Percentiles rank a stretch among this genome's conserved stretches.
These are phyloP conservation scores for Lonchura striata DNA, from an alignment of 2,113 vertebrate genomes.

Conservation along the genomic window DNA sequence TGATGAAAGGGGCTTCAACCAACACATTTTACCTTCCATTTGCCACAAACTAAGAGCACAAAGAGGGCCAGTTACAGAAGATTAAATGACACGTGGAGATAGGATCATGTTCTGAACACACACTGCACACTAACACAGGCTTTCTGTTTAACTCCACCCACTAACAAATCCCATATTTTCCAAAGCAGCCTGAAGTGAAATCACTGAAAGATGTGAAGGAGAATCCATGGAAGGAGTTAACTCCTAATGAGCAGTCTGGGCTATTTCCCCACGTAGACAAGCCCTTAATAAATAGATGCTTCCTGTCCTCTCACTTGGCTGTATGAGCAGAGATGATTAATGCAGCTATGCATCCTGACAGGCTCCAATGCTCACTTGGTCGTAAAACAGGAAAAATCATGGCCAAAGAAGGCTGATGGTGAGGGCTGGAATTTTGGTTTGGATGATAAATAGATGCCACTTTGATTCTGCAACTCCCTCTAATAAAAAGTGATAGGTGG, in stretches of 20 bases:
- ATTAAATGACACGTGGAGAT: background rate
- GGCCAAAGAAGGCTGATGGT: background rate
- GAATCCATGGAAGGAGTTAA: conserved; percentile 29
- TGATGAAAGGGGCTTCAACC: background rate
- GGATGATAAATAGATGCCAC: conserved; percentile 23
- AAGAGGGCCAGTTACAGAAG: background rate
- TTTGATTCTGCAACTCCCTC: background rate
- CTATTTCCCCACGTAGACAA: background rate
- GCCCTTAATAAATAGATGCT: conserved; percentile 29
- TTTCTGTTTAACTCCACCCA: background rate
- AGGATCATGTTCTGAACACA: background rate
- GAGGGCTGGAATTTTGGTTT: background rate
- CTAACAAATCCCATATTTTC: background rate
- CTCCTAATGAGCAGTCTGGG: background rate
- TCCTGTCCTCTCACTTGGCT: conserved; percentile 15
- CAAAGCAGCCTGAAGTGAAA: background rate
- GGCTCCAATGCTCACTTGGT: background rate
- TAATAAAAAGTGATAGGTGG: conserved; percentile 1
- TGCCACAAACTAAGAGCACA: background rate
- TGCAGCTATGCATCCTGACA: conserved; percentile 17
- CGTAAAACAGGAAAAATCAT: background rate
- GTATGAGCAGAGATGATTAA: conserved; percentile 25
- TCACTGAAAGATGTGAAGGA: background rate
- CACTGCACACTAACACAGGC: background rate
- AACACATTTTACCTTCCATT: background rate